These are phyloP conservation scores for Cerastis rubricosa DNA, from an alignment of 2,888 invertebrate genomes.

Conservation along the genomic window DNA sequence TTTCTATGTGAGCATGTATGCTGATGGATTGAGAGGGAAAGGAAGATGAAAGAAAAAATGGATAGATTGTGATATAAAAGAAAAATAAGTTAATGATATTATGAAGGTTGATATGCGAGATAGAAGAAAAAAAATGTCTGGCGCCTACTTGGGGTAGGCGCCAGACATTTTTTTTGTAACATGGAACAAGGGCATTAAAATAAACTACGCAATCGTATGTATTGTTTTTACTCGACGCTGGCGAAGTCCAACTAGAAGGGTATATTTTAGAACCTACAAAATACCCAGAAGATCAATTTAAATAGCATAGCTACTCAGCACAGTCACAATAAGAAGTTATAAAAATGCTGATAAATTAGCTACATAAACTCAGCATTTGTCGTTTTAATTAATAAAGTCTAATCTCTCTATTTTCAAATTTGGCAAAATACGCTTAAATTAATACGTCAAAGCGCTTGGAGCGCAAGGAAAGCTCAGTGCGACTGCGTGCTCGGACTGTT, in stretches of 20 bases:
- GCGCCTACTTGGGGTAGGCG: too few relatives aligned
- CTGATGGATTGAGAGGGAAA: background rate
- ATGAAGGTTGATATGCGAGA: background rate
- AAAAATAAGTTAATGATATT: background rate
- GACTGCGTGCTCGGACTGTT: too few relatives aligned
- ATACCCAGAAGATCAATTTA: too few relatives aligned
- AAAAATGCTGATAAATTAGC: background rate
- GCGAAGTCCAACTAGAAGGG: background rate
- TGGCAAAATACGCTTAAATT: too few relatives aligned
- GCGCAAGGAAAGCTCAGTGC: too few relatives aligned
- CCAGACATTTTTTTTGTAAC: too few relatives aligned
- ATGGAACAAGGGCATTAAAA: background rate
- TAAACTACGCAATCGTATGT: background rate
- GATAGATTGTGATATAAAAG: background rate
- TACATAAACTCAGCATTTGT: background rate
- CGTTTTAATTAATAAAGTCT: too few relatives aligned
- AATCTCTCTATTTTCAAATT: too few relatives aligned
- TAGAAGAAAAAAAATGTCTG: background rate
- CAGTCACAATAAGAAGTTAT: background rate
- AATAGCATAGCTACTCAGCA: background rate
- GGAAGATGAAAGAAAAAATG: background rate
- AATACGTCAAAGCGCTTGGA: too few relatives aligned
- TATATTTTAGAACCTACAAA: background rate
- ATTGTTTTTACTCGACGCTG: background rate
- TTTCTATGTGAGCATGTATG: background rate